Evolutionary conservation across 2,797 vertebrate genomes (phyloP), one percentile per base, ranked within the genome.

Genomic region (Danio tinwini): DNA sequence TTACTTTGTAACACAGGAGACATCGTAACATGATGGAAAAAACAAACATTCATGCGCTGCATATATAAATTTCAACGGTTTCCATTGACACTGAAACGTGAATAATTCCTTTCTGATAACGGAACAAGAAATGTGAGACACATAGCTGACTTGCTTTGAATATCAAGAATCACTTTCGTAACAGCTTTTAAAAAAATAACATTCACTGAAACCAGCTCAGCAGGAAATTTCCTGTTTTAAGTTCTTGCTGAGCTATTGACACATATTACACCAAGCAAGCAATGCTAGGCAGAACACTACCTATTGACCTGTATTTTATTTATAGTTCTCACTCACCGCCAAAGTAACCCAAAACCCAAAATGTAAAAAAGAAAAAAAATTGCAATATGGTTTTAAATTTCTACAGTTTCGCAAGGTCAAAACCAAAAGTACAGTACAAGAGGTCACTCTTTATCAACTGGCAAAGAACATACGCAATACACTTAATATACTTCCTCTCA

Each of bases 161-260:
- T 74, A 78, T 80, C 56, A 80, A 84, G 73, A 85, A 82, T 83
- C 82, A 83, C 50, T 56, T 59, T 70, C 56, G 68, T 49, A 58
- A 40, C 11, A 40, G 37, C 1, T 42, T 50, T 11, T 21, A 61
- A 69, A 69, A 75, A 62, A 62, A 2, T 5, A 10, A 40, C 52
- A 71, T 71, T 78, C 17, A 71, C 39, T 45, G 76, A 71, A 78
- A 78, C 56, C 47, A 78, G 37, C 17, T 78, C 47, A 71, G 56
- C 76, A 67, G 52, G 65, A 63, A 63, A 71, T 63, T 70, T 78
- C 56, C 67, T 78, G 55, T 17, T 16, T 58, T 58, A 47, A 77
- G 5, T 44, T 71, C 14, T 78, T 78, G 76, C 56, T 71, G 76
- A 78, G 53, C 76, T 62, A 44, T 53, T 71, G 16, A 62, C 76